Conservation (phyloP, 2,888 invertebrate species). For the Protonemura montana region DNA sequence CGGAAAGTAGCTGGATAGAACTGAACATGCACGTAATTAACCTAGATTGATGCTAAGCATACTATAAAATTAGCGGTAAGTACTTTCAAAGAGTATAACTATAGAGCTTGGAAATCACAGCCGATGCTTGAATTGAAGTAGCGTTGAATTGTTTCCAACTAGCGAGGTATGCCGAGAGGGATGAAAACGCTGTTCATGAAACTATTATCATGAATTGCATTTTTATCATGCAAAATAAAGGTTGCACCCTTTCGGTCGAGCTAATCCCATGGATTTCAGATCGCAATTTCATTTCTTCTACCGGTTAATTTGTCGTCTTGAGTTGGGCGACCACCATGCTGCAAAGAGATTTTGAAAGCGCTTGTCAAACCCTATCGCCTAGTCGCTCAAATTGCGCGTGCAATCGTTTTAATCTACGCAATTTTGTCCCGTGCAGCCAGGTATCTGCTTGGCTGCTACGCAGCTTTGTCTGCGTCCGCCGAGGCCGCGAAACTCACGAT, state of each 20-base stretch:
- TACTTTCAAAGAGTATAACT: background rate
- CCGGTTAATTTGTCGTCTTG: no score
- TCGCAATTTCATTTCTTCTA: no score
- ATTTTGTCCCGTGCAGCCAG: background rate
- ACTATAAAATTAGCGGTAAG: background rate
- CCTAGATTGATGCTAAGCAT: background rate
- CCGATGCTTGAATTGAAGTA: background rate
- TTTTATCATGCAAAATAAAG: no score
- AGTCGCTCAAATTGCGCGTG: background rate
- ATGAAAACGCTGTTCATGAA: no score
- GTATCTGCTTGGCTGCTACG: background rate
- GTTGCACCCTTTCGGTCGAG: no score
- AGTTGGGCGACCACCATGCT: no score
- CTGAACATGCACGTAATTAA: background rate
- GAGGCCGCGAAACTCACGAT: no score
- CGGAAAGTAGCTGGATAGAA: background rate
- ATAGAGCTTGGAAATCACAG: background rate
- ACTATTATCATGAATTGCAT: no score
- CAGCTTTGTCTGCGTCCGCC: background rate
- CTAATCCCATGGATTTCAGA: no score
- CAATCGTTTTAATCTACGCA: background rate
- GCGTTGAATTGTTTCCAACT: no score
- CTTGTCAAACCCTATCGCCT: background rate
- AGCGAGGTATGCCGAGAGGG: no score
- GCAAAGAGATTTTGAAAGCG: background rate